Conservation (phyloP, 1,140 invertebrate genomes). For the Pygmarrhopalites habei region DNA sequence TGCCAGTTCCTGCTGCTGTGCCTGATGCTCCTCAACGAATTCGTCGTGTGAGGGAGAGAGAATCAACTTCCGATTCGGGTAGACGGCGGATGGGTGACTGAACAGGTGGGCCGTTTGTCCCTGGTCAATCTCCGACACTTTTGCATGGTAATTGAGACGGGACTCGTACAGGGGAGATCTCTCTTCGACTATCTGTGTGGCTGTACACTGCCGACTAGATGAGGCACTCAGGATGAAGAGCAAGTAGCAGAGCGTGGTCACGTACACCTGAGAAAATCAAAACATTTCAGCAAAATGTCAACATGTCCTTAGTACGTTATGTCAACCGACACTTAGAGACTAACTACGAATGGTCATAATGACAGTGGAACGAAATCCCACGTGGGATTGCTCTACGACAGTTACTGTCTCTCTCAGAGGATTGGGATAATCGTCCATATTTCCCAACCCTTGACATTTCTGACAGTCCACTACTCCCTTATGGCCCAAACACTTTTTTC, state of each 20-base stretch:
- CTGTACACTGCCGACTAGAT: not conserved
- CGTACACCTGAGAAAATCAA: not conserved
- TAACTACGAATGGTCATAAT: not conserved
- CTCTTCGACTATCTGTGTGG: not conserved
- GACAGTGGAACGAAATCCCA: not conserved
- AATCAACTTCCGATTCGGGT: not conserved
- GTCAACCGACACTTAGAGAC: not conserved
- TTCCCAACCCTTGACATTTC: constrained; percentile 10
- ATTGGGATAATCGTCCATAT: not conserved
- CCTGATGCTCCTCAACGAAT: too few species aligned
- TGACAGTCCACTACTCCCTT: too few species aligned
- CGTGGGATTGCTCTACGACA: not conserved
- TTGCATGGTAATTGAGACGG: not conserved
- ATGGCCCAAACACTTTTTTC: too few species aligned
- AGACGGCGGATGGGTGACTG: not conserved
- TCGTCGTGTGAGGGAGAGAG: not conserved
- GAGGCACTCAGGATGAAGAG: not conserved
- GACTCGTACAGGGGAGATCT: not conserved
- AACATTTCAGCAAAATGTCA: not conserved
- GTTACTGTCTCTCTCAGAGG: not conserved
- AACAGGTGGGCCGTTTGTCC: not conserved
- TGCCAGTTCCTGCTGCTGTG: not conserved
- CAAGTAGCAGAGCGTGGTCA: not conserved
- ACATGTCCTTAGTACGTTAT: not conserved
- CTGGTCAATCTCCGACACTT: not conserved